Evolutionary conservation across 2,888 invertebrate genomes (phyloP).

Genomic region (Eupelmus urozonus): DNA sequence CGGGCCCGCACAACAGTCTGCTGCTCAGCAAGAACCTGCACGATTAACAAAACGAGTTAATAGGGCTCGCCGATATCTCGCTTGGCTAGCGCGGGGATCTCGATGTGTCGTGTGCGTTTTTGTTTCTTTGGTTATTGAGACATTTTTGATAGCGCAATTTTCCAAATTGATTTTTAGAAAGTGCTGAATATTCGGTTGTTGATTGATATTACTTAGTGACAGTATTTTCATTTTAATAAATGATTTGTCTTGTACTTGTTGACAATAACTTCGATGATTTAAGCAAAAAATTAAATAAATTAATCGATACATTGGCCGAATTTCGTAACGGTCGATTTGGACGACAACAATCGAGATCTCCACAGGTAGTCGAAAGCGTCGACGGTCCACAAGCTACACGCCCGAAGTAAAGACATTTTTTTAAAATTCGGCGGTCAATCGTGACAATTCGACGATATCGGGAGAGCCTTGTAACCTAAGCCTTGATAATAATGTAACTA

Average conservation of each 20-base stretch:
- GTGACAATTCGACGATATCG: conserved; percentile 24
- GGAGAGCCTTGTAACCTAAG: conserved; percentile 37
- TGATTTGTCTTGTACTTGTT: no score
- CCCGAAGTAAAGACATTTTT: background rate
- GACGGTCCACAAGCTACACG: background rate
- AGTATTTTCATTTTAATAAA: no score
- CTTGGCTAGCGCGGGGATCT: background rate
- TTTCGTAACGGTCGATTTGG: background rate
- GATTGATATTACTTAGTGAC: no score
- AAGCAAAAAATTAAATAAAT: no score
- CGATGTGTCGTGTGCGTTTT: no score
- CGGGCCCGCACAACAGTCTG: conserved; percentile 92
- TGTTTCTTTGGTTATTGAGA: no score
- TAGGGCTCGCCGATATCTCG: conserved; percentile 30
- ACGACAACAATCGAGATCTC: conserved; percentile 37
- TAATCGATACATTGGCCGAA: background rate
- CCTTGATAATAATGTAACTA: conserved; percentile 36
- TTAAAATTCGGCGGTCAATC: background rate
- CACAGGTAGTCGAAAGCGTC: conserved; percentile 5
- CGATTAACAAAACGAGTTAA: conserved; percentile 77
- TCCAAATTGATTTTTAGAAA: no score
- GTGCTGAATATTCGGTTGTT: no score
- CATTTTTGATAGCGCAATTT: no score
- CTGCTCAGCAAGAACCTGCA: conserved; percentile 92
- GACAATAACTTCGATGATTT: no score